phyloP scores from a whole-genome alignment of 2,888 invertebrate genomes.

The Gerosis bhagava region DNA sequence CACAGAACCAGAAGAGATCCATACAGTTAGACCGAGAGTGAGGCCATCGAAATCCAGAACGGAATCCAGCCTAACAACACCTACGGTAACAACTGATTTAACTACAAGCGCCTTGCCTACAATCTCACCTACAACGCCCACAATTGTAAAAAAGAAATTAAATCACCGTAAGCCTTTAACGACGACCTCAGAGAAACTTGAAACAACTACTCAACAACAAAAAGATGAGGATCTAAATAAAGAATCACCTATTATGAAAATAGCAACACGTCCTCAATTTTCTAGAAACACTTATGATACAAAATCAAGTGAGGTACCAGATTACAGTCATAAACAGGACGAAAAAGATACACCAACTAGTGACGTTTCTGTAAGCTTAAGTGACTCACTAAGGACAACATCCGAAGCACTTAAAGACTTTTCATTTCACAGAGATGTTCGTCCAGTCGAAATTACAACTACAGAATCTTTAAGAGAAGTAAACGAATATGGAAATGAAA shows the following conservation, averaged over 20 bases:
- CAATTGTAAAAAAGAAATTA: constrained; percentile 66
- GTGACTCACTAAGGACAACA: constrained; percentile 54
- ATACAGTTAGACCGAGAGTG: constrained; percentile 63
- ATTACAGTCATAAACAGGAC: constrained; percentile 75
- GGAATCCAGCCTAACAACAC: constrained; percentile 64
- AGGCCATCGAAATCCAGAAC: constrained; percentile 55
- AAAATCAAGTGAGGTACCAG: constrained; percentile 57
- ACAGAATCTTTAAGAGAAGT: constrained; percentile 49
- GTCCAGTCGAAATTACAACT: constrained; percentile 66
- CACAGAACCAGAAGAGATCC: constrained; percentile 55
- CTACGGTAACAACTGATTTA: constrained; percentile 66
- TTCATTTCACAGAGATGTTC: constrained; percentile 71
- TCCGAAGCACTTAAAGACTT: constrained; percentile 55
- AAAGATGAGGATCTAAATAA: constrained; percentile 54
- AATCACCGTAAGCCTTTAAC: constrained; percentile 58
- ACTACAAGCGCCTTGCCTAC: constrained; percentile 75
- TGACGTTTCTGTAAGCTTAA: constrained; percentile 65
- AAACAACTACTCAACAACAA: constrained; percentile 58
- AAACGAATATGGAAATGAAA: constrained; percentile 42
- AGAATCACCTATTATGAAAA: constrained; percentile 78
- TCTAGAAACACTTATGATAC: constrained; percentile 52
- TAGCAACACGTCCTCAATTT: constrained; percentile 61
- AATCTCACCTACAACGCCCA: constrained; percentile 67
- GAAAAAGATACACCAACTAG: constrained; percentile 79
- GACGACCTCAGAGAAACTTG: constrained; percentile 53